phyloP scores from a whole-genome alignment of 2,113 vertebrate genomes.

The Anarhynchus alexandrinus region DNA sequence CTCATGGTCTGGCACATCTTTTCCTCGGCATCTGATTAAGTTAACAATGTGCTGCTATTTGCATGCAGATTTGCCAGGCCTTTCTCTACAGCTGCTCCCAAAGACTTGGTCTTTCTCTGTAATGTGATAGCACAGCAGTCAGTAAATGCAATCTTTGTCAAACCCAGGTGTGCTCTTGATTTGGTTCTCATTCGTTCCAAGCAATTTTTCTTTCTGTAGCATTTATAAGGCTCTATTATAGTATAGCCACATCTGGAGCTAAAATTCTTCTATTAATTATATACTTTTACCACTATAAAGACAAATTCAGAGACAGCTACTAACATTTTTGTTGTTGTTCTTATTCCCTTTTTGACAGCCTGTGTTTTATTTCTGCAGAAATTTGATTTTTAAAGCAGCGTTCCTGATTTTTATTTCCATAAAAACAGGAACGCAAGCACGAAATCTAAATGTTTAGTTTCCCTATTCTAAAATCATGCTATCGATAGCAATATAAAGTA shows the following conservation, averaged over 20 bases:
- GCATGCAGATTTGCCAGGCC: slow-evolving; percentile 98
- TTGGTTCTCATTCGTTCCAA: slow-evolving; percentile 91
- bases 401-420: slow-evolving; percentile 45
- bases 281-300: slow-evolving; percentile 80
- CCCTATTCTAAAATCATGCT: neutral
- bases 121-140: slow-evolving; percentile 96
- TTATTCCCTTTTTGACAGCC: slow-evolving; percentile 89
- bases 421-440: slow-evolving; percentile 1
- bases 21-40: slow-evolving; percentile 99
- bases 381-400: slow-evolving; percentile 72
- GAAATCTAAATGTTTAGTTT: slow-evolving; percentile 32
- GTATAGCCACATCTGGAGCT: slow-evolving; percentile 99
- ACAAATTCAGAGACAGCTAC: slow-evolving; percentile 84
- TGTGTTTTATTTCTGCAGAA: slow-evolving; percentile 62
- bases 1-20: slow-evolving; percentile 88
- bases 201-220: slow-evolving; percentile 89
- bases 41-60: slow-evolving; percentile 99
- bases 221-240: slow-evolving; percentile 98
- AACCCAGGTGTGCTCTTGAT: slow-evolving; percentile 99
- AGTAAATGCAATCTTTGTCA: slow-evolving; percentile 99
- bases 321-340: slow-evolving; percentile 63
- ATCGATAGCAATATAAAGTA: neutral
- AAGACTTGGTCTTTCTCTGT: slow-evolving; percentile 91
- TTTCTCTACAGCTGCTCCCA: slow-evolving; percentile 89
- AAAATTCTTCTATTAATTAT: slow-evolving; percentile 87